Conservation (phyloP, 2,797 vertebrate genomes). For the Otus scops region DNA sequence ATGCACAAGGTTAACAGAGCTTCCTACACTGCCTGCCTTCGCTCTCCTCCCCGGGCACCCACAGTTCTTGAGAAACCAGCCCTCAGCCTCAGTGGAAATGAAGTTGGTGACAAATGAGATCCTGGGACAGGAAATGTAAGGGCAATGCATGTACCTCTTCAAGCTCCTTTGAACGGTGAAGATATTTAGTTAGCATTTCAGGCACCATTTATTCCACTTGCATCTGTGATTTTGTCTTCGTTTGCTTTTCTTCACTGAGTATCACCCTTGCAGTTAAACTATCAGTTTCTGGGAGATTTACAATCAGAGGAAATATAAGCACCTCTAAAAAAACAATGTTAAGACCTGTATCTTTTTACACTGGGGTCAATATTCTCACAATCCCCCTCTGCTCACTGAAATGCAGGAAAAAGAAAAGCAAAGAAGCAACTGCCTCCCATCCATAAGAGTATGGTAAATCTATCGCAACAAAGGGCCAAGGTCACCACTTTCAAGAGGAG, state of each 20-base stretch:
- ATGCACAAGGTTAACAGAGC: not conserved
- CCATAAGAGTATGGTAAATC: not conserved
- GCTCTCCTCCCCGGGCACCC: not conserved
- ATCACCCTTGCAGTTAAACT: not conserved
- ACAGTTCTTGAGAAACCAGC: not conserved
- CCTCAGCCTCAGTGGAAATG: not conserved
- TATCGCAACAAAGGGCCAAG: not conserved
- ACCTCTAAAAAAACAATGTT: not conserved
- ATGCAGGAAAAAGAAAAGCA: not conserved
- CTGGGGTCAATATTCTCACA: not conserved
- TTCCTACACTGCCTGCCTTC: not conserved
- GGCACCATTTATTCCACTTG: not conserved
- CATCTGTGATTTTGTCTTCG: not conserved
- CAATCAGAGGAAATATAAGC: not conserved
- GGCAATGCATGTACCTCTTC: not conserved
- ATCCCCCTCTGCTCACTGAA: not conserved
- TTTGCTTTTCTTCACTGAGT: not conserved
- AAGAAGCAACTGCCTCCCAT: not conserved
- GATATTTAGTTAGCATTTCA: conserved; percentile 2
- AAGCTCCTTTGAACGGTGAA: not conserved
- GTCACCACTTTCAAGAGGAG: conserved; percentile 8
- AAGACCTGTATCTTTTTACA: not conserved
- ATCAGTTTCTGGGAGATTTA: not conserved
- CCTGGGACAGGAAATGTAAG: not conserved
- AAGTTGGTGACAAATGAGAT: not conserved